These are phyloP conservation scores for Manacus vitellinus DNA, from an alignment of 2,113 vertebrate genomes.

Conservation along the genomic window DNA sequence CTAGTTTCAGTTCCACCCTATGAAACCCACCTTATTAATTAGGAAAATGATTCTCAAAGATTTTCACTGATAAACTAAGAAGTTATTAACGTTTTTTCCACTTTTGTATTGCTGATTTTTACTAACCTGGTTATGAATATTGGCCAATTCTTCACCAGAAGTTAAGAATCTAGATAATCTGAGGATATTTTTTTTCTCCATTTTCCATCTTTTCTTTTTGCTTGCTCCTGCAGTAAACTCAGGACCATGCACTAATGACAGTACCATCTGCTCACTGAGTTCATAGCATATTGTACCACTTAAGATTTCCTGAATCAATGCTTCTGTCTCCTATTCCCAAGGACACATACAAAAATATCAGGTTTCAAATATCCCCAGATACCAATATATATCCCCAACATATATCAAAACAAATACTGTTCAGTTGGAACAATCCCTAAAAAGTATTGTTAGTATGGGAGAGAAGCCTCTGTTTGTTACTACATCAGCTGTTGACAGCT, in stretches of 20 bases:
- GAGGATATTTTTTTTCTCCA: accelerated
- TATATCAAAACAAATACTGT: neutral
- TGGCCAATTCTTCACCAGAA: neutral
- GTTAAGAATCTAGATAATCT: neutral
- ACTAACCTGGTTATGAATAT: neutral
- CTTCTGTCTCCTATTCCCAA: neutral
- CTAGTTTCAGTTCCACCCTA: neutral
- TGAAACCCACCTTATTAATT: neutral
- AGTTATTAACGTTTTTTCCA: neutral
- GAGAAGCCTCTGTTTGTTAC: neutral
- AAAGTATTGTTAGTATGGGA: neutral
- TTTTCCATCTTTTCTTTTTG: neutral
- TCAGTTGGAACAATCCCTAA: neutral
- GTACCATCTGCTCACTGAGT: neutral
- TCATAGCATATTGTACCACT: neutral
- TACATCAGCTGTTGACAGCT: neutral
- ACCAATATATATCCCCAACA: too few species aligned
- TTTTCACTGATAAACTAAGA: neutral
- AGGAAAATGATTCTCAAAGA: neutral
- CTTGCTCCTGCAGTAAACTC: neutral
- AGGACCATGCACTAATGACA: neutral
- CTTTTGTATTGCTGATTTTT: neutral
- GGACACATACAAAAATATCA: neutral
- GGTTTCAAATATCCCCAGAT: neutral
- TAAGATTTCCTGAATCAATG: neutral